Base-by-base conservation (phyloP, 2,888 invertebrate genomes). In the Melipona beecheii region DNA sequence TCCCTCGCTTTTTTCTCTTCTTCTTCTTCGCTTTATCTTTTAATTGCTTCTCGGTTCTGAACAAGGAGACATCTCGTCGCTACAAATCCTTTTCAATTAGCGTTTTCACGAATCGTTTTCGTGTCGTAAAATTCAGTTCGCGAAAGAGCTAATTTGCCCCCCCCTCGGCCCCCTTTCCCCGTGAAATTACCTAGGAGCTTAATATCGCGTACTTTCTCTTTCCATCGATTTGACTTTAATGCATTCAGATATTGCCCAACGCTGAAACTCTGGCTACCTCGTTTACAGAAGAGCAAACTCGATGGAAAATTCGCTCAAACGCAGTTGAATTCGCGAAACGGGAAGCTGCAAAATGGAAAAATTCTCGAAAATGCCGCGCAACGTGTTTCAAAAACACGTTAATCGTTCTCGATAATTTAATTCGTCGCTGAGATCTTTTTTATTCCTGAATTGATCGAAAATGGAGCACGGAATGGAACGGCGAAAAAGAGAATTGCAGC, bases 151-250 rank as follows among this genome's bases (percentile, higher is more conserved):
- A 6, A 77, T 77, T 65, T 64, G 43, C 54, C 62, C n/a, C 62
- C 64, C 36, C 64, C 13, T 9, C 11, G 43, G 43, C 62, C n/a
- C 62, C 64, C 36, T 70, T 17, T 9, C 11, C 64, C 62, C 64
- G 27, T 21, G 62, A 17, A 69, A 70, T 64, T 56, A 21, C 54
- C 15, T 6, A 1, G 24, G 43, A 77, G 24, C 15, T 77, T 43
- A 65, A 77, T 65, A 71, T 56, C 43, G 21, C 24, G 4, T 19
- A n/a, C 71, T 71, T 65, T 64, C 71, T 43, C 64, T 71, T 54
- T 71, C 43, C n/a, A 49, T 43, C 65, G 64, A 64, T 64, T 77
- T 54, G 54, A 64, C 19, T 74, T 74, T 65, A 65, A 74, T 71
- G 54, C 3, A 27, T n/a, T 65, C 64, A 43, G 19, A 9, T n/a